A percentile compares a stretch with the other conserved stretches of the same genome.
Conservation (phyloP, 2,113 vertebrate species). For the Pelecanoides urinatrix region DNA sequence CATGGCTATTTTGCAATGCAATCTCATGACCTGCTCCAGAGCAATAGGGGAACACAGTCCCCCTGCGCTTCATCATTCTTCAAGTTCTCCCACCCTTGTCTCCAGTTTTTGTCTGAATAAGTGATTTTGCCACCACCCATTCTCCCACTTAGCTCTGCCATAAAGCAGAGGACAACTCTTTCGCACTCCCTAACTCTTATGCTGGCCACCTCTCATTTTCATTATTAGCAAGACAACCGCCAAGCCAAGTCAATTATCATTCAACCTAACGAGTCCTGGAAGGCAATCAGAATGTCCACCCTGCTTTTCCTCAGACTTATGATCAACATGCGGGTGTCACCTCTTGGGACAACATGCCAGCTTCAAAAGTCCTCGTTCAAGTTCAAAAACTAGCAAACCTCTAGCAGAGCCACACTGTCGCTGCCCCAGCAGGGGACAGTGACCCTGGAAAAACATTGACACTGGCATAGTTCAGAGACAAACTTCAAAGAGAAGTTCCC, state of each 20-base stretch:
- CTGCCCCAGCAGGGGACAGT: not conserved
- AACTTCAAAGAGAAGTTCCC: not conserved
- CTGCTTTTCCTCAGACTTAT: not conserved
- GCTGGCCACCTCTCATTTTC: not conserved
- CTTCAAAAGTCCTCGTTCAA: not conserved
- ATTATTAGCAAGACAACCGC: not conserved
- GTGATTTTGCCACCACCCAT: not conserved
- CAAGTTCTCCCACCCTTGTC: not conserved
- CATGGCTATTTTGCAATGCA: not conserved
- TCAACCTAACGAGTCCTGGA: not conserved
- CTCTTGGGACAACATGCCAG: not conserved
- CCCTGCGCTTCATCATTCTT: not conserved
- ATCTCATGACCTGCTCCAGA: not conserved
- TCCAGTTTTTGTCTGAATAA: not conserved
- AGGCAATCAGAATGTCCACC: not conserved
- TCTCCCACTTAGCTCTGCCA: not conserved
- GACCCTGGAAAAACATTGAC: not conserved
- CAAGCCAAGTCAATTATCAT: not conserved
- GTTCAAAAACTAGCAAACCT: fast-evolving
- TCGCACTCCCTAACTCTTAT: not conserved
- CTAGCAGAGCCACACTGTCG: not conserved
- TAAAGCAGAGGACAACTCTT: not conserved
- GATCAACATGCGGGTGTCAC: not conserved
- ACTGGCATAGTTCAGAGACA: not conserved
- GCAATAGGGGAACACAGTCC: not conserved